A percentile compares a stretch with the other conserved stretches of the same genome.
phyloP scores from a whole-genome alignment of 2,797 vertebrate species.

The Danionella dracula region DNA sequence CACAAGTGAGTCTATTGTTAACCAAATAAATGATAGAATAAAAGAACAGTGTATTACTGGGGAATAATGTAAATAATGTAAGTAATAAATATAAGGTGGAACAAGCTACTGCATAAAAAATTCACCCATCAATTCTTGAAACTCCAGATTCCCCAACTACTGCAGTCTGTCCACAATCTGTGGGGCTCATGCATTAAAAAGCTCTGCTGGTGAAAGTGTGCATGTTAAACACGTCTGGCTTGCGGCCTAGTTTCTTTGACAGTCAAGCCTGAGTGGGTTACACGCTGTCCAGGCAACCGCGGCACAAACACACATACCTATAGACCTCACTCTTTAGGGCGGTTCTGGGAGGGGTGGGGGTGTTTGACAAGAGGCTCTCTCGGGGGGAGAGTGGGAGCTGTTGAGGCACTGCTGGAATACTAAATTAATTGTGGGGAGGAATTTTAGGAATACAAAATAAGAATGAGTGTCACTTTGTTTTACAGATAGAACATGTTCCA shows the following conservation, averaged over 20 bases:
- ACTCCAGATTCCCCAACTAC: neutral
- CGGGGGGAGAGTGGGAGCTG: neutral
- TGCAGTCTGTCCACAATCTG: neutral
- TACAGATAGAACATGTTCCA: neutral
- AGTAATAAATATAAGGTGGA: no score
- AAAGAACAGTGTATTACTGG: neutral
- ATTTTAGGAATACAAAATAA: slow-evolving; percentile 1
- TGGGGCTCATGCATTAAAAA: neutral
- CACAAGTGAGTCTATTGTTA: neutral
- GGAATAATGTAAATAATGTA: no score
- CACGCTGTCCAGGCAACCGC: slow-evolving; percentile 1
- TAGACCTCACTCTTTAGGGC: slow-evolving; percentile 12
- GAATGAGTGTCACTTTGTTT: neutral
- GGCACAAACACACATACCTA: slow-evolving; percentile 14
- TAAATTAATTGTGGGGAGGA: neutral
- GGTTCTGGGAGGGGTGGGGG: slow-evolving; percentile 2
- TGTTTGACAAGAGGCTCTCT: neutral
- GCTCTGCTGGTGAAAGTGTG: neutral
- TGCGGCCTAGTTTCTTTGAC: slow-evolving; percentile 21
- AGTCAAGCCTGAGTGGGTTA: slow-evolving; percentile 25
- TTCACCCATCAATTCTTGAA: neutral
- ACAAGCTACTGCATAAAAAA: no score
- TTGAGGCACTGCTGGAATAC: neutral
- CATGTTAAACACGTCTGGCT: slow-evolving; percentile 23
- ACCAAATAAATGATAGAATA: neutral